Percentiles rank a stretch among this genome's conserved stretches.
These are phyloP conservation scores for Melinopterus prodromus DNA, from an alignment of 2,888 invertebrate genomes.

Conservation along the genomic window DNA sequence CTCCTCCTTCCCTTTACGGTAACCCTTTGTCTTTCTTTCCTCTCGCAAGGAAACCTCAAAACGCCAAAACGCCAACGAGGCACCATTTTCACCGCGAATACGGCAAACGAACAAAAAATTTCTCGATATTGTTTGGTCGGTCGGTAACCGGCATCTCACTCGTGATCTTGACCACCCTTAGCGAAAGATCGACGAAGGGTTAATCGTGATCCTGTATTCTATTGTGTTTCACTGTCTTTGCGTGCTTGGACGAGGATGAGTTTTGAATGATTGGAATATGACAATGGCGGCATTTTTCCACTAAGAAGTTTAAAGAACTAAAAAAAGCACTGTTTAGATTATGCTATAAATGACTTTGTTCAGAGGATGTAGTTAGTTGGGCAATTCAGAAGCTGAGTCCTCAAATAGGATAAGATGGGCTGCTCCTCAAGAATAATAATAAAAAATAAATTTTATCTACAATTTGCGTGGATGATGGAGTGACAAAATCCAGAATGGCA, in stretches of 20 bases:
- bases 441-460: no score
- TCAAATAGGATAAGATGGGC: no score
- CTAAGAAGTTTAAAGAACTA: no score
- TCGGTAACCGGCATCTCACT: not conserved
- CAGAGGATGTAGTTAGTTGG: no score
- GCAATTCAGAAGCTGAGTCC: no score
- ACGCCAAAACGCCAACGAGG: slow-evolving; percentile 39
- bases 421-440: no score
- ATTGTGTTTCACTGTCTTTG: slow-evolving; percentile 29
- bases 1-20: slow-evolving; percentile 30
- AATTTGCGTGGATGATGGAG: no score
- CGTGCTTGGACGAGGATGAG: slow-evolving; percentile 6
- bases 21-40: slow-evolving; percentile 49
- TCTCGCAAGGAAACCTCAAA: slow-evolving; percentile 36
- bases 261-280: not conserved
- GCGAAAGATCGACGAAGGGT: slow-evolving; percentile 42
- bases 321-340: no score
- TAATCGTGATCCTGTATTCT: slow-evolving; percentile 27
- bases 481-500: no score
- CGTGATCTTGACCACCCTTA: slow-evolving; percentile 29
- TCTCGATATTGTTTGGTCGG: not conserved
- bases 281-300: no score
- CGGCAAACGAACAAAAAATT: slow-evolving; percentile 10
- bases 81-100: slow-evolving; percentile 46
- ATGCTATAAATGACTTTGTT: no score